Evolutionary conservation across 2,888 invertebrate species (phyloP).

Genomic region (Nebria salina): DNA sequence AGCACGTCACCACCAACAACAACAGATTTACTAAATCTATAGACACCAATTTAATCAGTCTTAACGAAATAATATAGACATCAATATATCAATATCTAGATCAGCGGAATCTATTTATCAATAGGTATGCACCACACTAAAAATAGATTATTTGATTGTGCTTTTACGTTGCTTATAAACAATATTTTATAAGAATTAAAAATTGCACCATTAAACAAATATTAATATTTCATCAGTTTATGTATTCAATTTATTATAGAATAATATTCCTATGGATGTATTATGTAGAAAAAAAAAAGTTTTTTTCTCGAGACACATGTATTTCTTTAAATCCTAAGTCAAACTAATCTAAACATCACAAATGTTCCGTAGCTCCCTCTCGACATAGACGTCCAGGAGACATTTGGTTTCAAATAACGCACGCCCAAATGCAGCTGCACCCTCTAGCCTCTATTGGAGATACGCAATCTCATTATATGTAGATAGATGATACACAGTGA

Average conservation of each 20-base stretch:
- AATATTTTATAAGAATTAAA: not conserved
- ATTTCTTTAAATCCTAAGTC: constrained; percentile 3
- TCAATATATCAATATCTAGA: not conserved
- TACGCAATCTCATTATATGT: not conserved
- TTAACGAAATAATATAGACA: not conserved
- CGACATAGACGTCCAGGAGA: constrained; percentile 50
- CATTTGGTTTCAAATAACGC: not conserved
- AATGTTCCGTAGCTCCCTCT: constrained; percentile 4
- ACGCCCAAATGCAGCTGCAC: constrained; percentile 20
- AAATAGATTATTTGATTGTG: too few species aligned
- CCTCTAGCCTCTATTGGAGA: not conserved
- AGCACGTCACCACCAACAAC: constrained; percentile 20
- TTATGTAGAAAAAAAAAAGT: not conserved
- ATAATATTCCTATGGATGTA: too few species aligned
- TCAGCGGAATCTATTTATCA: not conserved
- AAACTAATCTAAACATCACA: not conserved
- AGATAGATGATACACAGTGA: not conserved
- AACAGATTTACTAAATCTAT: constrained; percentile 35
- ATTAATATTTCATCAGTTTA: not conserved
- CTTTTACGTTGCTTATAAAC: not conserved
- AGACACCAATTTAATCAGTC: constrained; percentile 13
- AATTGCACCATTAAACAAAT: not conserved
- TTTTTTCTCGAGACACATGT: not conserved
- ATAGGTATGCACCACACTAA: not conserved
- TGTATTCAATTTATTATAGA: too few species aligned